phyloP scores from a whole-genome alignment of 2,797 vertebrate genomes.

The Hippoglossus hippoglossus region DNA sequence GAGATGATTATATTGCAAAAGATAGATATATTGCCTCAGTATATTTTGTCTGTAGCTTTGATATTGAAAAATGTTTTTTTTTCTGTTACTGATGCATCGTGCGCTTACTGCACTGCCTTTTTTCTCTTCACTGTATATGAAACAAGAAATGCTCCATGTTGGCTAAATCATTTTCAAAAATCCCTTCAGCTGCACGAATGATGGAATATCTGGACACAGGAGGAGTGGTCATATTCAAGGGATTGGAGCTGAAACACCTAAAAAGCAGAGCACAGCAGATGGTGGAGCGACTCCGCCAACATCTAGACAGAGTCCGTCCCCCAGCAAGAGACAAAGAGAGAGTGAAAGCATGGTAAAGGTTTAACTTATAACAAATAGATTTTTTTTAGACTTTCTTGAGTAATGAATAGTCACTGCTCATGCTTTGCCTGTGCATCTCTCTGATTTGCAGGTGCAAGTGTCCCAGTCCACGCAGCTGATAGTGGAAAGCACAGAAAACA shows the following conservation, averaged over 20 bases:
- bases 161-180: background rate
- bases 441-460: conserved; percentile 56
- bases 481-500: conserved; percentile 31
- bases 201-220: conserved; percentile 52
- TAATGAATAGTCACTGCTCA: conserved; percentile 4
- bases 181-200: conserved; percentile 52
- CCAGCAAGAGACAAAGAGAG: conserved; percentile 47
- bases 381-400: background rate
- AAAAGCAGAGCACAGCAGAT: conserved; percentile 29
- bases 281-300: conserved; percentile 26
- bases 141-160: background rate
- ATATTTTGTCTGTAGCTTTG: background rate
- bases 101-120: background rate
- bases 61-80: background rate
- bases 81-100: background rate
- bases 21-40: background rate
- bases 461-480: conserved; percentile 47
- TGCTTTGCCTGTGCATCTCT: background rate
- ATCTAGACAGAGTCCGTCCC: conserved; percentile 48
- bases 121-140: background rate
- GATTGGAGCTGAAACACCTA: conserved; percentile 25
- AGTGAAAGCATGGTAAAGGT: conserved; percentile 61
- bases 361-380: background rate
- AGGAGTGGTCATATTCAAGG: conserved; percentile 62
- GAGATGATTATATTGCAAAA: background rate